Conservation (phyloP, 2,888 invertebrate genomes). For the Ornithoptera alexandrae region DNA sequence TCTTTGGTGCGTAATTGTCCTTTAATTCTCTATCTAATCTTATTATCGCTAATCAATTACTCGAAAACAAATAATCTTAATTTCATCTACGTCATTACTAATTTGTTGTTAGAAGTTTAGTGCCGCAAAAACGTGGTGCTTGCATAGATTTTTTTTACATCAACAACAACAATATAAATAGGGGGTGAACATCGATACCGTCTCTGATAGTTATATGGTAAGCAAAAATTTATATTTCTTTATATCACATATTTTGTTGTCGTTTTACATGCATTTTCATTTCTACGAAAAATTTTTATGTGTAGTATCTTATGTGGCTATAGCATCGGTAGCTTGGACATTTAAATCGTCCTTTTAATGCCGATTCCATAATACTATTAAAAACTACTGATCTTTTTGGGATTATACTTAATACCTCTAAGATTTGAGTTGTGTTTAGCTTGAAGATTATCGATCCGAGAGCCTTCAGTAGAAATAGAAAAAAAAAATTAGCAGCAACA, state of each 20-base stretch:
- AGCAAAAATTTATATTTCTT: not conserved
- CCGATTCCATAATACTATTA: too few species aligned
- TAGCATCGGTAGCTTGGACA: not conserved
- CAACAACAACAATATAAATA: slow-evolving; percentile 5
- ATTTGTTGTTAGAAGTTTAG: slow-evolving; percentile 5
- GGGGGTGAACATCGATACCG: not conserved
- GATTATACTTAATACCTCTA: too few species aligned
- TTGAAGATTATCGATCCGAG: too few species aligned
- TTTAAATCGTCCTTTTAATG: too few species aligned
- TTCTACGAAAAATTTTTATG: too few species aligned
- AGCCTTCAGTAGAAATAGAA: too few species aligned
- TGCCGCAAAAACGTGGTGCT: not conserved
- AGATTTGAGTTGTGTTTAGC: too few species aligned
- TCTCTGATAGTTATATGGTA: not conserved
- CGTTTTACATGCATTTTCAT: too few species aligned
- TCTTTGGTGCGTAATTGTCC: slow-evolving; percentile 12
- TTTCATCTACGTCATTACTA: slow-evolving; percentile 6
- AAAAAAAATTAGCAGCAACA: too few species aligned
- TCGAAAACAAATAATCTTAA: slow-evolving; percentile 17
- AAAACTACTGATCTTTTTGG: too few species aligned
- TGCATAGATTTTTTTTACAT: not conserved
- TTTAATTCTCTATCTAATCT: slow-evolving; percentile 29
- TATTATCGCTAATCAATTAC: slow-evolving; percentile 28
- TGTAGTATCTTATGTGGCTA: not conserved
- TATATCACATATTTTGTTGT: too few species aligned